Evolutionary conservation across 2,113 vertebrate genomes (phyloP), one percentile per base, ranked within the genome.

Genomic region (Diadophis punctatus): DNA sequence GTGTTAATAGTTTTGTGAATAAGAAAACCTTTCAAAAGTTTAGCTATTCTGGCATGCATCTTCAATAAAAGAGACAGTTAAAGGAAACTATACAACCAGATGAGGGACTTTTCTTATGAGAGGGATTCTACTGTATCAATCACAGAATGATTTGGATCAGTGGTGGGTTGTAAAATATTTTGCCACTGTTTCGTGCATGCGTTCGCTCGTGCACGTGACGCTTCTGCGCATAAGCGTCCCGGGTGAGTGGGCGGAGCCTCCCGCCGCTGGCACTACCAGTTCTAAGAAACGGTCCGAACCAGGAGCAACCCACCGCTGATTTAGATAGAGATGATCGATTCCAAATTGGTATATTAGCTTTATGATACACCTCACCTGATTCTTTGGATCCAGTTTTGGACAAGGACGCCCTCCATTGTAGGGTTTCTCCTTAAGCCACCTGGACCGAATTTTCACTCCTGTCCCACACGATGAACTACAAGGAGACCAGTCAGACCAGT

Each of bases 391-490:
- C 95, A 99, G 96, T 94, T 98, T 98, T 90, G 99, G 99, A 96
- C 99, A 99, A 0, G 99, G 98, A 5, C 99, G 98, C 5, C 99
- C 99, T 88, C 99, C 98, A 52, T 99, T 99, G 95, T 99, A 99
- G 8, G 99, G 98, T 95, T 99, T 99, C 95, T 99, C 99, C 91
- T 99, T 98, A 18, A 99, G 97, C 99, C 99, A 99, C 95, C 97
- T 99, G 91, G 98, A 99, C 91, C 99, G 96, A 93, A 98, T 97
- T 96, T 97, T 98, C 93, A 99, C 96, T 88, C 99, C 99, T 0
- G 98, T 97, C 6, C 99, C 99, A 95, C 99, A 99, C 12, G 98
- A 98, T 1, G 98, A 97, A 94, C 98, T 99, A 97, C 99, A 99
- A 63, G 97, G 91, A 1, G 98, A 98, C 99, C 99, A 99, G 6